phyloP scores from a whole-genome alignment of 1,140 invertebrate genomes.

The Lithobius niger region DNA sequence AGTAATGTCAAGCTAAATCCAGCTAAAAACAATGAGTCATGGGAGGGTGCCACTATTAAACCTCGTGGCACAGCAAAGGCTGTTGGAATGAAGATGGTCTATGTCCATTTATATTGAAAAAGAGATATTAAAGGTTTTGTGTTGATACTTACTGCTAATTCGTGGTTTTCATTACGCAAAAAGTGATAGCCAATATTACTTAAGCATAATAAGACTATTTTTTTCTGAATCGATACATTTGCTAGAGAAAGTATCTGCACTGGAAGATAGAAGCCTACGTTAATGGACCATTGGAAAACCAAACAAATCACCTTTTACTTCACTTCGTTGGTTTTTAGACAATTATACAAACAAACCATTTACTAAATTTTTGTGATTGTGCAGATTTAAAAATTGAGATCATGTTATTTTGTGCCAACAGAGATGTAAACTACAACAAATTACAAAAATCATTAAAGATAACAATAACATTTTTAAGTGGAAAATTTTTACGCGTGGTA shows the following conservation, averaged over 20 bases:
- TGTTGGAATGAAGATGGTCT: no score
- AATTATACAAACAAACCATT: neutral
- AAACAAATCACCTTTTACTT: neutral
- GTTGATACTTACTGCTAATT: neutral
- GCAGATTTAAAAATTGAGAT: neutral
- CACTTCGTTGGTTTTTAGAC: neutral
- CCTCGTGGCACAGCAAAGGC: no score
- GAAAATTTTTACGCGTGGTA: no score
- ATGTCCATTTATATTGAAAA: no score
- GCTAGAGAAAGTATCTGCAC: neutral
- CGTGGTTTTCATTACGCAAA: neutral
- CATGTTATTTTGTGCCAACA: no score
- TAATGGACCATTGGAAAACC: neutral
- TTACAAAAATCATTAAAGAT: no score
- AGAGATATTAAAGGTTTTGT: neutral
- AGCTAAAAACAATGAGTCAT: no score
- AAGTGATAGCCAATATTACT: neutral
- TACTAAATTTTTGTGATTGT: neutral
- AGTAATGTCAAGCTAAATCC: no score
- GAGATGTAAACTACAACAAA: no score
- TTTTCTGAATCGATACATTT: neutral
- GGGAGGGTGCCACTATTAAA: no score
- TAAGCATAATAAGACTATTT: neutral
- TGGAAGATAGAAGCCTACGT: no score
- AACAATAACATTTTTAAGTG: no score